These are phyloP conservation scores for Zaprionus lineosus DNA, from an alignment of 2,888 invertebrate genomes.

Conservation along the genomic window DNA sequence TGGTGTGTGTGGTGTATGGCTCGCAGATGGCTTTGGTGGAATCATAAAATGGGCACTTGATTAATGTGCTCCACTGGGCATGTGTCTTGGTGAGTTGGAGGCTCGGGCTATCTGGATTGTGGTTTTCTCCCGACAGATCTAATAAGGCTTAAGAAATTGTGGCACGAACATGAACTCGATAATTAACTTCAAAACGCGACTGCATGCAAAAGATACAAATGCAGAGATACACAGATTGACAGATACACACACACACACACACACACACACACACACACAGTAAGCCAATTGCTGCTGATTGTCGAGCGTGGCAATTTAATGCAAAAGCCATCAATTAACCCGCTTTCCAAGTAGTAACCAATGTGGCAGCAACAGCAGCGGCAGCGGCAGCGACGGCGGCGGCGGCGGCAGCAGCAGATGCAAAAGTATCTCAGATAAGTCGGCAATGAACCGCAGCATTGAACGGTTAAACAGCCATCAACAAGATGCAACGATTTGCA, in stretches of 20 bases:
- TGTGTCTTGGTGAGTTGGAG: background rate
- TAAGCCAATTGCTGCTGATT: conserved; percentile 52
- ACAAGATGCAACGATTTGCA: conserved; percentile 74
- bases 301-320: conserved; percentile 73
- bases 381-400: conserved; percentile 1
- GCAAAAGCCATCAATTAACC: conserved; percentile 78
- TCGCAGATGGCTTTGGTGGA: conserved; percentile 50
- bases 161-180: conserved; percentile 74
- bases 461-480: conserved; percentile 55
- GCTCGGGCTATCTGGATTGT: conserved; percentile 28
- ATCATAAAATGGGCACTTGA: conserved; percentile 48
- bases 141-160: conserved; percentile 73
- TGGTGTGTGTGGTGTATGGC: conserved; percentile 33
- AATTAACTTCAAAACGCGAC: conserved; percentile 67
- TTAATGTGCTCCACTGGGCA: conserved; percentile 31
- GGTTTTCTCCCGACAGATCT: conserved; percentile 59
- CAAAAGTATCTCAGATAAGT: conserved; percentile 59
- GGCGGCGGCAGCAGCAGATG: conserved; percentile 36
- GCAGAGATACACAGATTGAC: conserved; percentile 20
- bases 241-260: conserved; percentile 3
- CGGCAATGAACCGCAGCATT: conserved; percentile 36
- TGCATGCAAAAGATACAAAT: conserved; percentile 62
- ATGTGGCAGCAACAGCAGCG: background rate
- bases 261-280: conserved; percentile 43
- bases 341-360: conserved; percentile 56